Evolutionary conservation across 2,888 invertebrate genomes (phyloP), one percentile per base, ranked within the genome.

Genomic region (Spilarctia lutea): DNA sequence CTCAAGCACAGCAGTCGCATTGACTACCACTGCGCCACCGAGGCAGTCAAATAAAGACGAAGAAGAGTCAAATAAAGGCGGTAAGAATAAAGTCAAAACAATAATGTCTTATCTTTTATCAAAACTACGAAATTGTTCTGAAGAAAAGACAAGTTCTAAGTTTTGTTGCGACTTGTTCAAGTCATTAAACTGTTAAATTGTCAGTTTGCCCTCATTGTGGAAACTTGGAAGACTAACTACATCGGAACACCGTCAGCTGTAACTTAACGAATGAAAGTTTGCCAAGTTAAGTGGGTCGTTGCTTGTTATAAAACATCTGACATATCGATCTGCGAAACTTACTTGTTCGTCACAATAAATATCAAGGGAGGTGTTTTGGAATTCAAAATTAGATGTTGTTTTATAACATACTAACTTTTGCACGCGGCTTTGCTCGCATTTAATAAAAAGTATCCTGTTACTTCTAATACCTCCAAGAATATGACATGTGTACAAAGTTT

Each of bases 181-280:
- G 75, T 85, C 81, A 82, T 85, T 82, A 86, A 86, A 84, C 79
- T 79, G 82, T 85, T 86, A 85, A 83, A 86, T 84, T 82, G 84
- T 86, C 83, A 83, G 84, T 77, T 81, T 73, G 78, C 78, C 80
- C 80, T 84, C 86, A 85, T 81, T 81, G 85, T 81, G 76, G 71
- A 81, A 82, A 86, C 81, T 81, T 81, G 72, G 72, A 75, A 78
- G 77, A 75, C 73, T 82, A 81, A 81, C 78, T 83, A 86, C 79
- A 82, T 75, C 71, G 80, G 81, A 81, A 81, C 77, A 81, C 73
- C 79, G 81, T 79, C 81, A 81, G 78, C 77, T 81, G 75, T 75
- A 79, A 83, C 66, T 81, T 85, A 79, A 83, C 82, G 79, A 80
- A 82, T 75, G 71, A 81, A 85, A 85, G 78, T 86, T 86, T 79